Conservation (phyloP, 2,888 invertebrate genomes). For the Andrena flavipes region DNA sequence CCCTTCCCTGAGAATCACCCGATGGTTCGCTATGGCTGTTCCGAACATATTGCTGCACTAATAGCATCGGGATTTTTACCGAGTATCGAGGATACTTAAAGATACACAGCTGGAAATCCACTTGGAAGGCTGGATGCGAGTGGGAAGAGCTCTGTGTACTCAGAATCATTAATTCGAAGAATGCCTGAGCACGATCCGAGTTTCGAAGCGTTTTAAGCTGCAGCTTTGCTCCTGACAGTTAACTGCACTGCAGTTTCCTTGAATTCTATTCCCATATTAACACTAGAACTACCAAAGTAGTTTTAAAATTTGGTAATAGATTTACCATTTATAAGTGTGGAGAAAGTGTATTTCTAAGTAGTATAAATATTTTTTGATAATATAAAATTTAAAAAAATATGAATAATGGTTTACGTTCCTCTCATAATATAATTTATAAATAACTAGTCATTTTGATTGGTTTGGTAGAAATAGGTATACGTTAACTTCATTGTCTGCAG, state of each 20-base stretch:
- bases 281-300: not conserved
- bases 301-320: too few relatives aligned
- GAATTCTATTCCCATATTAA: not conserved
- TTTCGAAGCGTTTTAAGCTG: not conserved
- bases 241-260: too few relatives aligned
- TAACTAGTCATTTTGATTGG: too few relatives aligned
- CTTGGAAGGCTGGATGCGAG: not conserved
- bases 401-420: too few relatives aligned
- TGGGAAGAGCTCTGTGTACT: not conserved
- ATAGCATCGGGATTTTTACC: not conserved
- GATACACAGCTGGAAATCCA: not conserved
- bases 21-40: not conserved
- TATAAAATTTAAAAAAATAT: too few relatives aligned
- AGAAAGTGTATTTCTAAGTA: too few relatives aligned
- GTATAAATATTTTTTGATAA: too few relatives aligned
- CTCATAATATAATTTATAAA: too few relatives aligned
- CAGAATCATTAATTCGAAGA: not conserved
- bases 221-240: too few relatives aligned
- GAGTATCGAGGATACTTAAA: not conserved
- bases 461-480: too few relatives aligned
- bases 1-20: not conserved
- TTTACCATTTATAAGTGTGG: too few relatives aligned
- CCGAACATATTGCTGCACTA: not conserved
- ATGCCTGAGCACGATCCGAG: not conserved
- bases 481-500: too few relatives aligned